Conservation (phyloP, 2,113 vertebrate genomes). For the Desmodus rotundus region DNA sequence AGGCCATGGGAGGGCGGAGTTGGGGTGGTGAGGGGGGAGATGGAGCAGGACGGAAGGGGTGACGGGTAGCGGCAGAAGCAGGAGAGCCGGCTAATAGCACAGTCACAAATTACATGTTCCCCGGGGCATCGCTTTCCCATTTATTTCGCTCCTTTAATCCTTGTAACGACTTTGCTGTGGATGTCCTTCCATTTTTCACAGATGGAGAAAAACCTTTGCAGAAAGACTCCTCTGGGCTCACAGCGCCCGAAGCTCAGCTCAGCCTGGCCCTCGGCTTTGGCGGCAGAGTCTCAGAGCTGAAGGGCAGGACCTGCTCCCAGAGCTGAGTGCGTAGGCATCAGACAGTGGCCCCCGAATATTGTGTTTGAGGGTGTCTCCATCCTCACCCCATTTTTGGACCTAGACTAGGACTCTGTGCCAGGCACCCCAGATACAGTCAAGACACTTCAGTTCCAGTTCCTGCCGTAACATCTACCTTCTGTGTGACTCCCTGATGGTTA, state of each 20-base stretch:
- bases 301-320: neutral
- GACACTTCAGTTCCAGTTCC: neutral
- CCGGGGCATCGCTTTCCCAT: fast-evolving
- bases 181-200: neutral
- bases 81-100: fast-evolving
- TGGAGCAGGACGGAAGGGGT: neutral
- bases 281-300: neutral
- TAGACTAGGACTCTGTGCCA: neutral
- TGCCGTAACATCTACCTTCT: no score
- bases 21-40: neutral
- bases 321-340: neutral
- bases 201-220: neutral
- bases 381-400: neutral
- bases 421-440: neutral
- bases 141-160: neutral
- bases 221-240: neutral
- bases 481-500: neutral
- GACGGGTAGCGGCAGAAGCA: neutral
- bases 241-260: neutral
- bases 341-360: neutral
- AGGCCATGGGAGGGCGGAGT: neutral
- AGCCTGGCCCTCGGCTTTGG: neutral
- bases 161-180: neutral
- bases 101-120: fast-evolving
- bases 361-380: neutral